phyloP scores from a whole-genome alignment of 2,113 vertebrate genomes.

The Pipra filicauda region DNA sequence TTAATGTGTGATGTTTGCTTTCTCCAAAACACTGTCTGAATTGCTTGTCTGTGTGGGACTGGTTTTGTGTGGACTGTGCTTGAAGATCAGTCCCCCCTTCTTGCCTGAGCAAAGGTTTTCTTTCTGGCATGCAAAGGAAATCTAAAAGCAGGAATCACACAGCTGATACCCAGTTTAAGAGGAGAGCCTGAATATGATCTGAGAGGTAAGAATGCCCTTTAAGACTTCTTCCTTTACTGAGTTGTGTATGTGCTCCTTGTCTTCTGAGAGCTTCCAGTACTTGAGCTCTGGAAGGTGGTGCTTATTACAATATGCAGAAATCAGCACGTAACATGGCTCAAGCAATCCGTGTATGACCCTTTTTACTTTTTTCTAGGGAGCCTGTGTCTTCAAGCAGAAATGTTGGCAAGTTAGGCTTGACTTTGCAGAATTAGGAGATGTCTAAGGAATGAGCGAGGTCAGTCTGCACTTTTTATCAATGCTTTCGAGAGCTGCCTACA shows the following conservation, averaged over 20 bases:
- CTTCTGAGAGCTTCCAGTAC: neutral
- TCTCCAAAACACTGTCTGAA: neutral
- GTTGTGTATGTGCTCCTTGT: neutral
- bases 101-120: neutral
- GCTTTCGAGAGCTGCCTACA: accelerated
- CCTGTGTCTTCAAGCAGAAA: neutral
- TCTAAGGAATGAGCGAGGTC: neutral
- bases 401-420: neutral
- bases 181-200: neutral
- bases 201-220: neutral
- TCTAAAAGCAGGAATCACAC: neutral
- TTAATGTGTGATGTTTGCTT: neutral
- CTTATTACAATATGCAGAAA: neutral
- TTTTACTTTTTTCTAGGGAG: neutral
- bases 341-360: accelerated
- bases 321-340: accelerated
- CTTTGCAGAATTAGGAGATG: neutral
- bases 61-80: neutral
- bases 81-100: neutral
- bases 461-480: neutral
- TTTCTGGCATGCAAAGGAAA: neutral
- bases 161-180: neutral
- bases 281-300: neutral
- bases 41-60: neutral
- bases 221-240: neutral